Conservation (phyloP, 35 echinoderm and acorn worm species). For the Holothuria glaberrima region DNA sequence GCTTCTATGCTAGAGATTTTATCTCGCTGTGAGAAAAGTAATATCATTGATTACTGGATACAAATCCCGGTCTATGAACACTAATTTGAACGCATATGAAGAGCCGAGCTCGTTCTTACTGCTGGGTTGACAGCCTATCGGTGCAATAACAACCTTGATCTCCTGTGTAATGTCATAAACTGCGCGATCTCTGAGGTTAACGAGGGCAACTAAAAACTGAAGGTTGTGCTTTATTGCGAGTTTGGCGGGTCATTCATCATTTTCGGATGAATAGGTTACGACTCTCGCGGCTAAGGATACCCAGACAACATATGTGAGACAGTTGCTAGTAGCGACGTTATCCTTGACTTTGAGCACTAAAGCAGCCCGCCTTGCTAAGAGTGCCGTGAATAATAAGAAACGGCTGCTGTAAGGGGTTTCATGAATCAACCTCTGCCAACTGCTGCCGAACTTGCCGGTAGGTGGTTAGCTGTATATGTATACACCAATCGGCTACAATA, state of each 20-base stretch:
- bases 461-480: too few species aligned
- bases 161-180: slow-evolving; percentile 55
- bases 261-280: slow-evolving; percentile 47
- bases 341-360: not conserved
- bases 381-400: too few species aligned
- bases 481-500: too few species aligned
- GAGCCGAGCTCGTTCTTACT: slow-evolving; percentile 21
- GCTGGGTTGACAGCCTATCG: slow-evolving; percentile 30
- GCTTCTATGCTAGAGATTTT: too few species aligned
- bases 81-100: slow-evolving; percentile 14
- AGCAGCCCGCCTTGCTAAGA: too few species aligned
- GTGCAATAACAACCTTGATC: slow-evolving; percentile 48
- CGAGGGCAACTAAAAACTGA: slow-evolving; percentile 53
- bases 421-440: too few species aligned
- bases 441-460: too few species aligned
- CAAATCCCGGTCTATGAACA: slow-evolving; percentile 28
- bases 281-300: not conserved
- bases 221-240: slow-evolving; percentile 46
- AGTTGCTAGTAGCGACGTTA: slow-evolving; percentile 14
- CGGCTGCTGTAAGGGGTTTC: too few species aligned
- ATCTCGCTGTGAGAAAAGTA: too few species aligned
- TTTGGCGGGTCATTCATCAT: slow-evolving; percentile 57
- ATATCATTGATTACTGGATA: slow-evolving; percentile 2
- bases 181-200: slow-evolving; percentile 44
- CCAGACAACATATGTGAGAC: slow-evolving; percentile 22